Evolutionary conservation across 2,888 invertebrate genomes (phyloP), one percentile per base, ranked within the genome.

Genomic region (Alitta virens): DNA sequence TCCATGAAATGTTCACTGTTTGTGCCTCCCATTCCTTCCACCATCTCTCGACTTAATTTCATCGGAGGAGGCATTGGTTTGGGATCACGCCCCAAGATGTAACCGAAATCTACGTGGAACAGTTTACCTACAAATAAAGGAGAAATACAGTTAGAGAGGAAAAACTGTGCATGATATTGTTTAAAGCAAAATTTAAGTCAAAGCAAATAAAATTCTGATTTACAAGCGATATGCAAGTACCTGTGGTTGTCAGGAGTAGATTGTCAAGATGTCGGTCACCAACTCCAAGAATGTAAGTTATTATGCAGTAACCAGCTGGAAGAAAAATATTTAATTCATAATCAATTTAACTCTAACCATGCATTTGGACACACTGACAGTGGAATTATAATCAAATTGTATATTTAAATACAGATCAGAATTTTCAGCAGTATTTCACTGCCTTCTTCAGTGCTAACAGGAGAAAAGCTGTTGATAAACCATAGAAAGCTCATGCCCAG

Each of bases 11-110:
- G 91, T 64, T 97, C 96, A 90, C 78, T 89, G 55, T 73, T 70
- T 2, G 74, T 71, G 3, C 83, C 84, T 24, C 84, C 84, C 83
- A 85, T 83, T 0, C 93, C 96, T 77, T 98, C 97, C 23, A 99
- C 94, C 98, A 99, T 99, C 85, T 99, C 98, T 82, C 91, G 92
- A 82, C 94, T 96, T 49, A 99, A 86, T 83, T 97, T 98, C 96
- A 99, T 99, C 5, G 98, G 97, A 14, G 99, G 97, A 9, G 98
- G 98, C 80, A 98, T 86, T 1, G 97, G 97, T 83, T 99, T 99
- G 2, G 99, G 99, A 85, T 99, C 99, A 51, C 97, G 87, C 0
- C 97, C 99, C 63, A 99, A 86, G 80, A 96, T 93, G 83, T 94
- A 99, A 1, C 98, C 98, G 84, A 99, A 99, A 85, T 81, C 81